Conservation (phyloP, 2,888 invertebrate species). For the Caenorhabditis plicata region DNA sequence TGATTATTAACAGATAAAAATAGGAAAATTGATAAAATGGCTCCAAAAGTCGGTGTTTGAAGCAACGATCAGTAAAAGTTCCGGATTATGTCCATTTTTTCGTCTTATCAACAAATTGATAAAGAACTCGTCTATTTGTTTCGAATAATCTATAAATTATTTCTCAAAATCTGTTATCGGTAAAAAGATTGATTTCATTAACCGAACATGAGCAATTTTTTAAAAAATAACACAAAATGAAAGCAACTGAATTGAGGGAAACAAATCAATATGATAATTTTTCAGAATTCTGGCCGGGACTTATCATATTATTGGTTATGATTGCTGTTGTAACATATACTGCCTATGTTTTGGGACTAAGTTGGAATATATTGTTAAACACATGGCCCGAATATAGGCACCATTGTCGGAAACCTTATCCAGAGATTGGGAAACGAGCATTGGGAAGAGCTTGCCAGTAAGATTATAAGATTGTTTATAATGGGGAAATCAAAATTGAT, state of each 20-base stretch:
- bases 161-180: no score
- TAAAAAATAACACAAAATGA: background rate
- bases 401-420: constrained; percentile 62
- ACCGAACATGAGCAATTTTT: background rate
- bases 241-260: background rate
- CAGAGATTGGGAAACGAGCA: constrained; percentile 60
- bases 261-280: background rate
- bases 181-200: no score
- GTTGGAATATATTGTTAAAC: constrained; percentile 58
- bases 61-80: no score
- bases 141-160: no score
- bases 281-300: constrained; percentile 53
- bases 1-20: no score
- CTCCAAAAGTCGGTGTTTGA: no score
- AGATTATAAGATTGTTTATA: no score
- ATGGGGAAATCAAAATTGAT: no score
- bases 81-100: no score
- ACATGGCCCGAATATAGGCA: constrained; percentile 58
- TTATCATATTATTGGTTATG: constrained; percentile 49
- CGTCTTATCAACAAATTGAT: no score
- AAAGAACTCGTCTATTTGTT: no score
- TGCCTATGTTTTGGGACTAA: constrained; percentile 55
- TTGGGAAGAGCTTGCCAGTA: constrained; percentile 46
- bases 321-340: constrained; percentile 53
- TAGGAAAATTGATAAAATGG: no score